Base-by-base conservation (phyloP, 2,888 invertebrate species). In the Melanophora roralis region DNA sequence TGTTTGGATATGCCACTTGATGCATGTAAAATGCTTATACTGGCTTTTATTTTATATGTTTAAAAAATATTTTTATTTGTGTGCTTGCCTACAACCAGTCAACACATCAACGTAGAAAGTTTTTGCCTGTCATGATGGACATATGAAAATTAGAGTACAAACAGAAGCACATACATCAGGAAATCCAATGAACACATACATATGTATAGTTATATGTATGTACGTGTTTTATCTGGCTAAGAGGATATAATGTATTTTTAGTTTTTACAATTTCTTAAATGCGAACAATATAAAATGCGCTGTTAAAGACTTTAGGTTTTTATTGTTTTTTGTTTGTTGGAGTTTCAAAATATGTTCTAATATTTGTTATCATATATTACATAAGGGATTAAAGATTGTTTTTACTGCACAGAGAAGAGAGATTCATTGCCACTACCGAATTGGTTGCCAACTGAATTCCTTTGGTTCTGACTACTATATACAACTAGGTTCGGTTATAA, bases 141-240 rank as follows among this genome's bases (percentile, higher is more conserved):
- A 75, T 78, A 80, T 75, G 78, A 78, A 80, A 80, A 82, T 72
- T 68, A 60, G 62, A 59, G 64, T 32, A 67, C 43, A 68, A 60
- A 34, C 8, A n/a, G 8, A 27, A 27, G 21, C 16, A 40, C 21
- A 60, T 57, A 71, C 16, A 62, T 59, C 47, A 59, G 40, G 34
- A 49, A 19, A 36, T 64, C 45, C 27, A 55, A 53, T 27, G 6
- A 5, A 40, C 51, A 62, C 12, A 7, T 5, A 16, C 23, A 6
- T 32, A 14, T 34, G 14, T 9, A 51, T 32, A n/a, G 27, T 21
- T 16, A 36, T 14, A 45, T 27, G 47, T n/a, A 21, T 27, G 27
- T n/a, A 1, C n/a, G n/a, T n/a, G n/a, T n/a, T n/a, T n/a, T n/a
- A n/a, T n/a, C n/a, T n/a, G n/a, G n/a, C n/a, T n/a, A n/a, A n/a